A percentile compares a stretch with the other conserved stretches of the same genome.
Evolutionary conservation across 1,140 invertebrate genomes (phyloP).

Genomic region (Orussus abietinus): DNA sequence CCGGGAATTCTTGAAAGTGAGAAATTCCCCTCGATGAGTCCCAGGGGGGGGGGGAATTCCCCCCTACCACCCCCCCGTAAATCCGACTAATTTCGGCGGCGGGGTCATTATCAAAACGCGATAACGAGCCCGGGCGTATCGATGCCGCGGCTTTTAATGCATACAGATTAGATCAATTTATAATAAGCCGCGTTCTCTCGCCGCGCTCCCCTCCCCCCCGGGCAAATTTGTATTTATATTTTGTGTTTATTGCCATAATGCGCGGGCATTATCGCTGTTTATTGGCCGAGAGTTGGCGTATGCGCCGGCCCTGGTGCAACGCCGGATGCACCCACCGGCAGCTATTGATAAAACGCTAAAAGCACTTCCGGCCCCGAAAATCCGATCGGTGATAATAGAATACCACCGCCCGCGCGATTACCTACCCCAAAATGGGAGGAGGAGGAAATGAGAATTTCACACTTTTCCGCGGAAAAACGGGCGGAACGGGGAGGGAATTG

Average conservation of each 20-base stretch:
- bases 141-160: slow-evolving; percentile 50
- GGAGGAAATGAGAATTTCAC: slow-evolving; percentile 7
- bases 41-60: too few species aligned
- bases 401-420: slow-evolving; percentile 10
- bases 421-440: slow-evolving; percentile 24
- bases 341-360: slow-evolving; percentile 39
- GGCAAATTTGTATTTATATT: slow-evolving; percentile 51
- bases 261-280: slow-evolving; percentile 45
- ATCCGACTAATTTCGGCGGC: slow-evolving; percentile 50
- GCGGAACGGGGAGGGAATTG: too few species aligned
- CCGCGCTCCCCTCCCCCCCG: slow-evolving; percentile 8
- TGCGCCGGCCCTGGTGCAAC: slow-evolving; percentile 10
- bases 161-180: slow-evolving; percentile 54
- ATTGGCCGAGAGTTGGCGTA: slow-evolving; percentile 33
- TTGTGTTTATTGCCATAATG: slow-evolving; percentile 44
- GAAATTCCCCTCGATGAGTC: neutral
- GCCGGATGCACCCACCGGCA: slow-evolving; percentile 19
- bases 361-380: slow-evolving; percentile 28
- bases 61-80: slow-evolving; percentile 36
- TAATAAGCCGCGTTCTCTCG: slow-evolving; percentile 44
- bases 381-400: slow-evolving; percentile 29
- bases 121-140: slow-evolving; percentile 40
- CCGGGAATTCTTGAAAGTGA: neutral
- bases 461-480: too few species aligned
- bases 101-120: slow-evolving; percentile 49